Evolutionary conservation across 1,140 invertebrate genomes (phyloP), one percentile per base, ranked within the genome.

Genomic region (Solen grandis): DNA sequence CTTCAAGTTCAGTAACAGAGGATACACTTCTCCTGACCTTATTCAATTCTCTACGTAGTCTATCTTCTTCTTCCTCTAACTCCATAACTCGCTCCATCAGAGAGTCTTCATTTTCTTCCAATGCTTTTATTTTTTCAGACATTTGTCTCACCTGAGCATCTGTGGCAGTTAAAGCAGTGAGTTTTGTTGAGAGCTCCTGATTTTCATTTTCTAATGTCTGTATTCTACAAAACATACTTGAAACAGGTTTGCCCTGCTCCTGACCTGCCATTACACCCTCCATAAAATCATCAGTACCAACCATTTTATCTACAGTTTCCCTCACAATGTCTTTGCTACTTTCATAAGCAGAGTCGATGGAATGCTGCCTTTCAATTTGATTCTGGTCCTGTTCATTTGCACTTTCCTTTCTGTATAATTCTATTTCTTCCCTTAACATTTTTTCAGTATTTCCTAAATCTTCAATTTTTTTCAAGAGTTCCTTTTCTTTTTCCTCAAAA

Each of bases 31-130:
- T 83, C 25, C 60, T 59, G 5, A 72, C 59, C 81, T 73, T 86
- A 13, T 54, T 54, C 31, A 88, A 22, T 59, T 89, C 83, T 13
- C 70, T 62, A 73, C 77, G 86, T 41, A 86, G 55, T 25, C 57
- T 69, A 60, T 88, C 86, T 74, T 90, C 88, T 46, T 69, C 81
- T 66, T 90, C 88, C 73, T 90, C 88, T 41, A 90, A 74, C 80
- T 90, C 89, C 84, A 90, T 85, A 14, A 90, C 83, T 57, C 85
- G 82, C 35, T 91, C 90, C 90, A 91, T 91, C 52, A 91, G 73
- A 46, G 82, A 84, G 52, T 88, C 88, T 57, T 91, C 90, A n/a
- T 87, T 82, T 36, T 86, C 69, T 79, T 90, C 88, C 50, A 91
- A 68, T 50, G 84, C 78, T 59, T 81, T 85, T 4, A 88, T 68